Evolutionary conservation across 2,888 invertebrate species (phyloP).

Genomic region (Xestobium rufovillosum): DNA sequence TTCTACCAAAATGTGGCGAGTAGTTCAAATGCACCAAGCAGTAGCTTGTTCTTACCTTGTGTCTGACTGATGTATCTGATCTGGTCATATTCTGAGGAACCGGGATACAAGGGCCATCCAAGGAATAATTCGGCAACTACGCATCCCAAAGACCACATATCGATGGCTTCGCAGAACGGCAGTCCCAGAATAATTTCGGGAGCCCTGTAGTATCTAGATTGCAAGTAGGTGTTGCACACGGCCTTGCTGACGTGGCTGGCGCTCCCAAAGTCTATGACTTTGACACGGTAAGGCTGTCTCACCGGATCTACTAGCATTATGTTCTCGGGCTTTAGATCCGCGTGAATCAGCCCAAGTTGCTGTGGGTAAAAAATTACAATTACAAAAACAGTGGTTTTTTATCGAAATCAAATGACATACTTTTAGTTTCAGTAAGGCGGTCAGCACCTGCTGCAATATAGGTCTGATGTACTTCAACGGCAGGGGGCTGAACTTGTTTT

Average conservation of each 20-base stretch:
- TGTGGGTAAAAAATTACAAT: too few relatives aligned
- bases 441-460: slow-evolving; percentile 94
- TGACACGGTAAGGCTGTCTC: slow-evolving; percentile 96
- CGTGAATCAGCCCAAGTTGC: slow-evolving; percentile 98
- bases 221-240: slow-evolving; percentile 98
- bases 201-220: slow-evolving; percentile 96
- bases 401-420: too few relatives aligned
- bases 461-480: slow-evolving; percentile 98
- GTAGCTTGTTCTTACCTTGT: slow-evolving; percentile 53
- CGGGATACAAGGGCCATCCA: slow-evolving; percentile 99
- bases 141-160: slow-evolving; percentile 99
- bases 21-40: too few relatives aligned
- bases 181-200: slow-evolving; percentile 96
- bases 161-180: slow-evolving; percentile 98
- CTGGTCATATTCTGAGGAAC: slow-evolving; percentile 98
- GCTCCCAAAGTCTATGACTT: slow-evolving; percentile 99
- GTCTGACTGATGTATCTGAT: slow-evolving; percentile 77
- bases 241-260: slow-evolving; percentile 99
- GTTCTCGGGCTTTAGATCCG: slow-evolving; percentile 99
- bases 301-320: slow-evolving; percentile 99
- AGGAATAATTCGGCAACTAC: slow-evolving; percentile 98
- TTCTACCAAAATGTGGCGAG: too few relatives aligned
- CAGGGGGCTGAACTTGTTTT: slow-evolving; percentile 98
- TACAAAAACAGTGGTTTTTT: too few relatives aligned
- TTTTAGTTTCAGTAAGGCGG: slow-evolving; percentile 82